Percentiles rank a stretch among this genome's conserved stretches.
Evolutionary conservation across 2,797 vertebrate species (phyloP).

Genomic region (Peromyscus nudipes): DNA sequence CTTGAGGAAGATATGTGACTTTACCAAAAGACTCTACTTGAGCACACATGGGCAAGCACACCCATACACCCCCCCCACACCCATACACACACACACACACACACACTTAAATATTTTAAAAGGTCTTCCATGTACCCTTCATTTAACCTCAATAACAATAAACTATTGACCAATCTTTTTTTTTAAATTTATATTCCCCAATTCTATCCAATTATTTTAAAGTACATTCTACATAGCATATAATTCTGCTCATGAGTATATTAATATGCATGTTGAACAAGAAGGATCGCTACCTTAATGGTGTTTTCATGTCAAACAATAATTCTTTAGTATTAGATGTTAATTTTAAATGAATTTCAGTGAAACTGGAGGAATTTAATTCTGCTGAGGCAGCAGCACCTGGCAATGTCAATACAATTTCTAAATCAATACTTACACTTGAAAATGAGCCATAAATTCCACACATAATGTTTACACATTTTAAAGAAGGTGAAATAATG

Average conservation of each 20-base stretch:
- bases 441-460: constrained; percentile 62
- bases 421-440: constrained; percentile 63
- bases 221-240: constrained; percentile 22
- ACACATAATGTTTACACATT: background rate
- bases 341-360: constrained; percentile 40
- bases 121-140: background rate
- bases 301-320: constrained; percentile 28
- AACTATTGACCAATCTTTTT: background rate
- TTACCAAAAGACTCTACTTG: too few relatives aligned
- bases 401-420: constrained; percentile 31
- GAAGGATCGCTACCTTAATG: background rate
- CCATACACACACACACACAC: background rate
- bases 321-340: constrained; percentile 15
- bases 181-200: background rate
- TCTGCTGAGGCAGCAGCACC: constrained; percentile 33
- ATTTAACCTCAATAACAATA: background rate
- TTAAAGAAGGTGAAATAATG: constrained; percentile 55
- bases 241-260: constrained; percentile 7
- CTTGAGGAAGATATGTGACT: background rate
- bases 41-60: background rate
- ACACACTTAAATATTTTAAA: background rate
- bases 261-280: constrained; percentile 13
- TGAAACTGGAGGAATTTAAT: constrained; percentile 48
- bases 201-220: constrained; percentile 46
- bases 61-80: background rate